Evolutionary conservation across 2,797 vertebrate genomes (phyloP).

Genomic region (Gymnothorax javanicus): DNA sequence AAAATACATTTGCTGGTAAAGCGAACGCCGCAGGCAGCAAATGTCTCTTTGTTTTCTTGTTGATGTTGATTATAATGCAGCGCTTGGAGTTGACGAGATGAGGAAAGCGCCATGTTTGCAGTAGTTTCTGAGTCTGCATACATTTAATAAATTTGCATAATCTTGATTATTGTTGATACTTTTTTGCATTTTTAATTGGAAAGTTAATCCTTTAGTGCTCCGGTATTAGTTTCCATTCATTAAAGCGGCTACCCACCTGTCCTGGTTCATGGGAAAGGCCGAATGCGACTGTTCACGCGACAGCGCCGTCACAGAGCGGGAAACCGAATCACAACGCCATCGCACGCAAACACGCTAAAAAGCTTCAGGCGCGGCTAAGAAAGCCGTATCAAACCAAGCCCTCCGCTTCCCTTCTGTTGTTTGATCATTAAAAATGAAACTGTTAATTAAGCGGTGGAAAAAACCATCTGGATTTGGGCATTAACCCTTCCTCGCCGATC

Average conservation of each 20-base stretch:
- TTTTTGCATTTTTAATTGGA: conserved; percentile 41
- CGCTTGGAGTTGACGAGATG: conserved; percentile 3
- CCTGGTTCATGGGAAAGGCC: conserved; percentile 39
- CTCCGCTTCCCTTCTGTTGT: conserved; percentile 37
- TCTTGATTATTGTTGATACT: conserved; percentile 36
- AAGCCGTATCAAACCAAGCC: conserved; percentile 34
- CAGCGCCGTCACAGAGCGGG: conserved; percentile 18
- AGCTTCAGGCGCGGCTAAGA: conserved; percentile 24
- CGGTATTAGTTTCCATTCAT: conserved; percentile 37
- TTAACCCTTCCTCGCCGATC: conserved; percentile 30
- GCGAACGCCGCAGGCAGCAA: background rate
- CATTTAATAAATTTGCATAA: conserved; percentile 39
- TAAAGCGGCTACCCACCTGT: conserved; percentile 33
- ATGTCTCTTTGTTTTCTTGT: conserved; percentile 10
- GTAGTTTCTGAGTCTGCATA: conserved; percentile 32
- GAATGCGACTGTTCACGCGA: conserved; percentile 31
- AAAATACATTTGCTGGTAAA: background rate
- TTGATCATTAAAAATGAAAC: conserved; percentile 41
- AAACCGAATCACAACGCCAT: background rate
- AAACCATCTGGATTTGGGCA: conserved; percentile 32
- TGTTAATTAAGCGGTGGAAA: conserved; percentile 33
- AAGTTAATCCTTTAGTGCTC: conserved; percentile 35
- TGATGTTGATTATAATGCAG: background rate
- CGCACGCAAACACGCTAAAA: conserved; percentile 18
- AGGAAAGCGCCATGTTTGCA: conserved; percentile 15